These are phyloP conservation scores for Epinephelus cyanopodus DNA, from an alignment of 2,113 vertebrate genomes.

Conservation along the genomic window DNA sequence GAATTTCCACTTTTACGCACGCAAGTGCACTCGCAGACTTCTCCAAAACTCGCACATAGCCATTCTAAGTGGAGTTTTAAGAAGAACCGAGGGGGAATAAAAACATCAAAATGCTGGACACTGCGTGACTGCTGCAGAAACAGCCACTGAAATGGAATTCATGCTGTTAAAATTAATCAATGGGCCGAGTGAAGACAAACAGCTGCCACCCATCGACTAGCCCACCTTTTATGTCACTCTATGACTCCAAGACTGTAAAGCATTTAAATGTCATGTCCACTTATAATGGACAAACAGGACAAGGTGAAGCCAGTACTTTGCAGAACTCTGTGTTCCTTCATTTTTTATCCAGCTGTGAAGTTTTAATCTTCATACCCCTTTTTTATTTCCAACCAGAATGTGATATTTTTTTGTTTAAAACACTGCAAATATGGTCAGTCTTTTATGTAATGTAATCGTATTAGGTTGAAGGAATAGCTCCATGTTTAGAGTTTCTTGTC, in stretches of 20 bases:
- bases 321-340: not conserved
- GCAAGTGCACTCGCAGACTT: not conserved
- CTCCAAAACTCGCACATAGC: not conserved
- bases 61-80: not conserved
- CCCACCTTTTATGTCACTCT: conserved; percentile 7
- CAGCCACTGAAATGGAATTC: conserved; percentile 9
- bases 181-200: conserved; percentile 3
- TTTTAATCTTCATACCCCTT: not conserved
- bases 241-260: conserved; percentile 14
- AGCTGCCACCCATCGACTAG: not conserved
- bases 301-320: not conserved
- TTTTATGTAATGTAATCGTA: not conserved
- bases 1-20: not conserved
- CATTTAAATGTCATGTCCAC: conserved; percentile 21
- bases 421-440: not conserved
- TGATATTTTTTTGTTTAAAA: conserved; percentile 21
- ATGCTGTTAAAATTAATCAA: conserved; percentile 30
- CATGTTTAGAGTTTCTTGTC: not conserved
- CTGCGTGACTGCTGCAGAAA: conserved; percentile 12
- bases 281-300: not conserved
- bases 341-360: not conserved
- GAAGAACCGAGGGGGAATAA: not conserved
- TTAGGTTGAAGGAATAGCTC: not conserved
- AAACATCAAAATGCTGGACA: not conserved
- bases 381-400: conserved; percentile 1